phyloP scores from a whole-genome alignment of 1,140 invertebrate species.

The Tetragonula clypearis region DNA sequence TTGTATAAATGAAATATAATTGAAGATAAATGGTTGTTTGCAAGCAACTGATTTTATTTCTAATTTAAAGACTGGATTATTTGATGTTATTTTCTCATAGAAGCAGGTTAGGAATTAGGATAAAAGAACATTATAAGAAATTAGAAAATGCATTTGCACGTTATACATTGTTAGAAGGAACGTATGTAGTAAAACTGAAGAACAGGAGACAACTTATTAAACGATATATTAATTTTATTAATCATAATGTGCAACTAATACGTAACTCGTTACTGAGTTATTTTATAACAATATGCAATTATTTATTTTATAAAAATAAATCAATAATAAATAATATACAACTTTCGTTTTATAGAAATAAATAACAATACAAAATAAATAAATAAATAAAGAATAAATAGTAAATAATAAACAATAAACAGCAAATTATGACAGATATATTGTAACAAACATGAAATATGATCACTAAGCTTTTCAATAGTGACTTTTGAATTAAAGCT shows the following conservation, averaged over 20 bases:
- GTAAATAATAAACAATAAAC: slow-evolving; percentile 54
- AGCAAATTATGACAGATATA: slow-evolving; percentile 56
- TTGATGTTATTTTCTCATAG: background rate
- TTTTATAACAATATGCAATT: slow-evolving; percentile 43
- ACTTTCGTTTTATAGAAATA: slow-evolving; percentile 51
- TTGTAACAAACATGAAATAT: slow-evolving; percentile 42
- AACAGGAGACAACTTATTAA: slow-evolving; percentile 22
- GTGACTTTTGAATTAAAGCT: slow-evolving; percentile 19
- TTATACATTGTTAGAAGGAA: slow-evolving; percentile 10
- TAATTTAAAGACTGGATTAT: background rate
- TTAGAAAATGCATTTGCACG: background rate
- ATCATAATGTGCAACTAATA: slow-evolving; percentile 40
- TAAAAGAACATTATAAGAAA: slow-evolving; percentile 12
- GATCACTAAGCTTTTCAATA: slow-evolving; percentile 32
- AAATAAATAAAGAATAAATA: slow-evolving; percentile 52
- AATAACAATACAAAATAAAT: slow-evolving; percentile 58
- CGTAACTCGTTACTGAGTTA: slow-evolving; percentile 42
- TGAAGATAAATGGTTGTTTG: background rate
- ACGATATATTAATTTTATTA: slow-evolving; percentile 56
- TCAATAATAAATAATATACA: slow-evolving; percentile 57
- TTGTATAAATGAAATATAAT: background rate
- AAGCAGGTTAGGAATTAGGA: background rate
- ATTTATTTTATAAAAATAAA: slow-evolving; percentile 19
- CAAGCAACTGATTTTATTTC: background rate
- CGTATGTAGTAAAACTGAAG: background rate